Conservation (phyloP, 2,113 vertebrate species). For the Amia ocellicauda region DNA sequence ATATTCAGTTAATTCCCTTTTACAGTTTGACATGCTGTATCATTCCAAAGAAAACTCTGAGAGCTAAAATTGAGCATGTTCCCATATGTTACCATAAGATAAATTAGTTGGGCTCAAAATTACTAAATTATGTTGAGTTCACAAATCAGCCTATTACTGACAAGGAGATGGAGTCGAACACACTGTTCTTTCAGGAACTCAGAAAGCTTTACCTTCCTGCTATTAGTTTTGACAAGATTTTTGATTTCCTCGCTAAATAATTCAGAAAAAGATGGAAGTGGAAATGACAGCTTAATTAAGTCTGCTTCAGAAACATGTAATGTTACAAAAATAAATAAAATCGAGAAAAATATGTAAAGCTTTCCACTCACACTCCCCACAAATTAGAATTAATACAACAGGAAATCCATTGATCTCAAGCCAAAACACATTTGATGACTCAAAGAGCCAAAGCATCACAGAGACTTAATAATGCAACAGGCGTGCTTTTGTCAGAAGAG, state of each 20-base stretch:
- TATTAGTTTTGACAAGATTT: constrained; percentile 48
- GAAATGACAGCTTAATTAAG: constrained; percentile 50
- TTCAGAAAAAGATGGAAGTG: constrained; percentile 18
- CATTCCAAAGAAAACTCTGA: too few species aligned
- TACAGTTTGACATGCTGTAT: too few species aligned
- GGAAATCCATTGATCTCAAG: constrained; percentile 38
- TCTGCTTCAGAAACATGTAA: constrained; percentile 39
- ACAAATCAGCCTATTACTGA: too few species aligned
- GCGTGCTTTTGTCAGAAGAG: constrained; percentile 32
- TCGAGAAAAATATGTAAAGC: constrained; percentile 1
- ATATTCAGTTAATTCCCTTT: too few species aligned
- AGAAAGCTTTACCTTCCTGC: constrained; percentile 37
- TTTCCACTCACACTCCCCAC: constrained; percentile 38
- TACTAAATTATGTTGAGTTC: too few species aligned
- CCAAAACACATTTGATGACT: constrained; percentile 34
- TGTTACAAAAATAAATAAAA: constrained; percentile 3
- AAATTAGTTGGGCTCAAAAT: too few species aligned
- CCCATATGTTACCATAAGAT: too few species aligned
- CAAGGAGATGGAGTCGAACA: too few species aligned
- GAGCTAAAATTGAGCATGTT: too few species aligned
- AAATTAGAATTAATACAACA: constrained; percentile 44
- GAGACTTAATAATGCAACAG: constrained; percentile 45
- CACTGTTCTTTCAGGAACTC: constrained; percentile 36
- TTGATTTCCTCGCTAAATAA: constrained; percentile 36
- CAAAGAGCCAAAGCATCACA: constrained; percentile 45